A percentile compares a stretch with the other conserved stretches of the same genome.
Evolutionary conservation across 2,113 vertebrate species (phyloP).

Genomic region (Anas platyrhynchos): DNA sequence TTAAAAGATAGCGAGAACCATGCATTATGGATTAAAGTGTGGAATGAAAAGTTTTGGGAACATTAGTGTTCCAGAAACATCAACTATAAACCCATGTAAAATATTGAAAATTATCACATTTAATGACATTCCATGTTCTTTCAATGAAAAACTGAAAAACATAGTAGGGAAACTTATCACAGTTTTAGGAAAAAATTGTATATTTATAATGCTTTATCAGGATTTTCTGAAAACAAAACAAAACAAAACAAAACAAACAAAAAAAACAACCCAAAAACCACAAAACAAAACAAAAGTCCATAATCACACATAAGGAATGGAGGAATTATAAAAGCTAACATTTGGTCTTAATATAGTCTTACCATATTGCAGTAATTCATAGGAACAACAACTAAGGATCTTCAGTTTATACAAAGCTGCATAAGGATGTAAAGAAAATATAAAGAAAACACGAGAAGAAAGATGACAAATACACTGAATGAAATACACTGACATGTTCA

Average conservation of each 20-base stretch:
- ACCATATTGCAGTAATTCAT: neutral
- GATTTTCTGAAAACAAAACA: neutral
- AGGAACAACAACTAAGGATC: neutral
- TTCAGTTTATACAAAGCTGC: neutral
- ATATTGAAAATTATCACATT: neutral
- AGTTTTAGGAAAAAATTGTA: neutral
- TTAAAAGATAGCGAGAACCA: neutral
- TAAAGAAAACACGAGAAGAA: neutral
- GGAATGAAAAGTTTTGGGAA: neutral
- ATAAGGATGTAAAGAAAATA: neutral
- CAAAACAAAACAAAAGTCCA: neutral
- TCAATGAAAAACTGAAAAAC: neutral
- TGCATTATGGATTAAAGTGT: slow-evolving; percentile 17
- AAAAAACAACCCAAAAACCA: neutral
- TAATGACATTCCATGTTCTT: neutral
- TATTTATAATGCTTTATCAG: neutral
- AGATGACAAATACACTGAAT: neutral
- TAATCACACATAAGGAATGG: neutral
- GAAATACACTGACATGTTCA: neutral
- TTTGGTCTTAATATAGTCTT: neutral
- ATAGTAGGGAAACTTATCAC: neutral
- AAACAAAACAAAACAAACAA: neutral
- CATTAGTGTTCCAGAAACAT: slow-evolving; percentile 7
- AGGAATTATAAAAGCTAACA: neutral
- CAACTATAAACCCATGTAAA: slow-evolving; percentile 1